Base-by-base conservation (phyloP, 1,140 invertebrate genomes). In the Cylas formicarius region DNA sequence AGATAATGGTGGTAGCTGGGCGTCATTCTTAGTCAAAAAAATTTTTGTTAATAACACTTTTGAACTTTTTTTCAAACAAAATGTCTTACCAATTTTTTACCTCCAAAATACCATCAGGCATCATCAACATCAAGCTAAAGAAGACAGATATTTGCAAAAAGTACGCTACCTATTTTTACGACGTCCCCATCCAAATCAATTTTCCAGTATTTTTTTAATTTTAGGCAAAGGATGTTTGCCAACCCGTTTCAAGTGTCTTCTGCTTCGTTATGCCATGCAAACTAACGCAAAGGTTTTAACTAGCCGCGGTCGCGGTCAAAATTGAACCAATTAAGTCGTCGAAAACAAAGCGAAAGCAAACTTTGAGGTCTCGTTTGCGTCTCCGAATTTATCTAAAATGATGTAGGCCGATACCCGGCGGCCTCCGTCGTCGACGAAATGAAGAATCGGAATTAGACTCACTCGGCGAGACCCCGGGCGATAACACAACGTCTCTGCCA, bases 361-460 rank as follows among this genome's bases (percentile, higher is more conserved):
- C 52, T 38, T 20, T 2, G 24, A 39, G 46, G 21, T 2, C n/a
- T 13, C 21, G n/a, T n/a, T n/a, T n/a, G 17, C 10, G 13, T 48
- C 35, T 31, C 38, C 44, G 39, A 50, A 46, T 40, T 52, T 45
- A 52, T 55, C 49, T 52, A 55, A 55, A 55, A 47, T 52, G 49
- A 54, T 52, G 52, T 48, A 48, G 44, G 44, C 48, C 44, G 46
- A 42, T 31, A 33, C 52, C 41, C 18, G 3, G 24, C 38, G 46
- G 21, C 2, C n/a, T 13, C 21, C 41, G 33, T 27, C n/a, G n/a
- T n/a, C 33, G 20, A 22, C 44, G 43, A 52, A 55, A 51, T 51
- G 52, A 55, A 55, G 52, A 55, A 55, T 55, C 52, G 44, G 49
- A 55, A 55, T 55, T 55, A 55, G 49, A 38, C 28, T 36, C 29